These are phyloP conservation scores for Stenichneumon culpator DNA, from an alignment of 2,888 invertebrate genomes.

Conservation along the genomic window DNA sequence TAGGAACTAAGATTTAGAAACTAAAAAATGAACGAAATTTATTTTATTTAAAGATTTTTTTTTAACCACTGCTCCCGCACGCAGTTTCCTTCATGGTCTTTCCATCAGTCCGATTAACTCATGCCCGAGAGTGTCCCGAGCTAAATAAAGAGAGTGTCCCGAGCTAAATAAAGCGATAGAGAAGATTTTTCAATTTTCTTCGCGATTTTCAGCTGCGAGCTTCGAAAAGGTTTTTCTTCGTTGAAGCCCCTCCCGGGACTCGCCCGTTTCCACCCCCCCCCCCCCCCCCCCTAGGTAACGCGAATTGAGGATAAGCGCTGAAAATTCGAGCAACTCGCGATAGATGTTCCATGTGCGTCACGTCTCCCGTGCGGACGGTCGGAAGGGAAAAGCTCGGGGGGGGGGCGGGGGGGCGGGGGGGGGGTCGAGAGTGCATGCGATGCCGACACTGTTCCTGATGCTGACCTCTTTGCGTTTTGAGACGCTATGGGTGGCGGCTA, in stretches of 20 bases:
- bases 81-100: neutral
- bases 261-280: neutral
- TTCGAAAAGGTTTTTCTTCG: neutral
- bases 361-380: conserved; percentile 19
- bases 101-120: conserved; percentile 47
- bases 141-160: neutral
- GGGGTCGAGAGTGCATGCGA: conserved; percentile 13
- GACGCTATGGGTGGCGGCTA: neutral
- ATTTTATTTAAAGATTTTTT: no score
- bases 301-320: conserved; percentile 14
- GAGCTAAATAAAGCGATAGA: neutral
- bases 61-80: neutral
- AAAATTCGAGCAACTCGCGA: conserved; percentile 26
- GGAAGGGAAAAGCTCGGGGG: conserved; percentile 17
- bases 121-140: conserved; percentile 1
- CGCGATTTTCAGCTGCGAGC: neutral
- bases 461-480: conserved; percentile 62
- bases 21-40: no score
- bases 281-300: neutral
- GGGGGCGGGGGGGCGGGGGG: no score
- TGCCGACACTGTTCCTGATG: conserved; percentile 29
- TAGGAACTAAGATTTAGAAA: no score
- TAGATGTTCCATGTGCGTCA: conserved; percentile 51
- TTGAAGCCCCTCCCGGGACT: neutral
- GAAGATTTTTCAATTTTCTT: neutral